Base-by-base conservation (phyloP, 2,797 vertebrate species). In the Kryptolebias ocellatus region DNA sequence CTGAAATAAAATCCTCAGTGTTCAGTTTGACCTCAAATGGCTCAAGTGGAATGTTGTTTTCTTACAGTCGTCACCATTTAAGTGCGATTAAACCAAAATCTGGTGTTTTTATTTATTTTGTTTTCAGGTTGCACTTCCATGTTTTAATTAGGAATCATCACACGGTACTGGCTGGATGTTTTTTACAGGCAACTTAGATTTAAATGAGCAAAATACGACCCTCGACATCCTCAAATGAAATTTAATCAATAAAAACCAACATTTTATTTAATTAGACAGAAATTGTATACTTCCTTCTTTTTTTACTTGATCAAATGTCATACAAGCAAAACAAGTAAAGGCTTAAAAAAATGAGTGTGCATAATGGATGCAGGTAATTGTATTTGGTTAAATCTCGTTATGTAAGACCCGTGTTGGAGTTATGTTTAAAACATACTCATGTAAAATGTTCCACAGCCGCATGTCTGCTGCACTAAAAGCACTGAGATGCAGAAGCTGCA, bases 41-140 rank as follows among this genome's bases (percentile, higher is more conserved):
- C 57, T 61, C 18, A 51, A 56, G 63, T 81, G 85, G 83, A 88
- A 88, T 78, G 87, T 87, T 68, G 42, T 79, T 67, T 81, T 79
- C 60, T 68, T 80, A 81, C 71, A 80, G 83, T 83, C 59, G 0
- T 80, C 79, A 55, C 67, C 56, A 57, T 74, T 17, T 74, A 0
- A 61, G 34, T 15, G 39, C 8, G 45, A 67, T 74, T 57, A 54
- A 63, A 76, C 50, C 64, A 24, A 1, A 27, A 24, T 54, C 10
- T 42, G 28, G 24, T n/a, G 20, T 24, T 24, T 49, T 42, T 46
- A 24, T 46, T 20, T 44, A 14, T 24, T 4, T 57, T 18, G 14
- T 14, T 11, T 12, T 12, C 39, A 3, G 12, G 3, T 42, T 8
- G 44, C n/a, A 2, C 46, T 24, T 24, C 49, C 10, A 24, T 51